Evolutionary conservation across 2,888 invertebrate species (phyloP), one percentile per base, ranked within the genome.

Genomic region (Ochropacha duplaris): DNA sequence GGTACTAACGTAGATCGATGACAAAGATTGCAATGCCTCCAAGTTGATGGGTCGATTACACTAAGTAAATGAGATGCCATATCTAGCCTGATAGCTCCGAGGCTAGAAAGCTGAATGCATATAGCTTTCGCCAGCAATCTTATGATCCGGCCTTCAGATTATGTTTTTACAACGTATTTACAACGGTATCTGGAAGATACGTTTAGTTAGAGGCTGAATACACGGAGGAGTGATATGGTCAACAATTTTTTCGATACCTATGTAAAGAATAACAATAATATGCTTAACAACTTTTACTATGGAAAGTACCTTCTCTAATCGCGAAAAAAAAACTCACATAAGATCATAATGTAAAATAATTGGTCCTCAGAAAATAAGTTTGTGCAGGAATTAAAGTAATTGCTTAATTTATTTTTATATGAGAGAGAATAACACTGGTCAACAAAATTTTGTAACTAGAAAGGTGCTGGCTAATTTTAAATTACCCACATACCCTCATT

Each of bases 21-120:
- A 61, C 61, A 64, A 66, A 64, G 68, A 69, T 65, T 59, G 60
- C 63, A 63, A 69, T 65, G 59, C 63, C 61, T 67, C 66, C 68
- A 67, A 67, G 61, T 58, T 65, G 68, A 68, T 63, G 66, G 67
- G 60, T 71, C 71, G 74, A 77, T 76, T 76, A 71, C 63, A 59
- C 58, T 58, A 64, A 64, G 71, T 71, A 78, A 77, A 77, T 75
- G 77, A 72, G 74, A 76, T 70, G 76, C 70, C 64, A 62, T 69
- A 66, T 65, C 60, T 61, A 54, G 54, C 52, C 55, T 57, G 57
- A 60, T 64, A 66, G 65, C 70, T 69, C 44, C 55, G 55, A 73
- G 68, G 63, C 61, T 68, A 70, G 74, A 74, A 72, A 76, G 72
- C 66, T 60, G 57, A 65, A 62, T 59, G 60, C 57, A 51, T 51